These are phyloP conservation scores for Alces alces DNA, from an alignment of 2,113 vertebrate genomes.

Conservation along the genomic window DNA sequence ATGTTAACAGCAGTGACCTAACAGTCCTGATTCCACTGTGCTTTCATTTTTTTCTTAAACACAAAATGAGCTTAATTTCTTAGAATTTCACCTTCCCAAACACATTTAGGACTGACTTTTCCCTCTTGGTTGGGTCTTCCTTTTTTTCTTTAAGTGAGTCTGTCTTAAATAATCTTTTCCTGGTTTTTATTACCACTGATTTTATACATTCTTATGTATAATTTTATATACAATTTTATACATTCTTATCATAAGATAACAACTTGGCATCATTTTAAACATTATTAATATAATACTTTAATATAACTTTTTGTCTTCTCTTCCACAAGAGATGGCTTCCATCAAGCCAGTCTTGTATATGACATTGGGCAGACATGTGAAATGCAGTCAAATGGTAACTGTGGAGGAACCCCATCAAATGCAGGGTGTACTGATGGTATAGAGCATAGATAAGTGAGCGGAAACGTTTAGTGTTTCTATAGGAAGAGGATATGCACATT, in stretches of 20 bases:
- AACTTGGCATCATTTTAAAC: not conserved
- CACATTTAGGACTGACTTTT: no score
- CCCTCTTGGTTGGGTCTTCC: fast-evolving
- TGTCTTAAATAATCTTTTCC: not conserved
- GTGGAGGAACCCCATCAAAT: not conserved
- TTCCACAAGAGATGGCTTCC: not conserved
- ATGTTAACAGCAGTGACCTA: fast-evolving
- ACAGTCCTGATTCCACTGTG: no score
- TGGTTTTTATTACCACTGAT: not conserved
- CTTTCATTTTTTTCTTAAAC: not conserved
- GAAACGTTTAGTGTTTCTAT: fast-evolving
- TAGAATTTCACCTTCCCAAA: not conserved
- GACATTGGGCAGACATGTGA: fast-evolving
- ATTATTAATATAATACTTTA: not conserved
- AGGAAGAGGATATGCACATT: not conserved
- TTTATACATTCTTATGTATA: not conserved
- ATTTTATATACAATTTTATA: not conserved
- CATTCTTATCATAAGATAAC: not conserved
- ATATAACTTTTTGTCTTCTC: not conserved
- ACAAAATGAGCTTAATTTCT: not conserved
- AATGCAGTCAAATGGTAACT: no score
- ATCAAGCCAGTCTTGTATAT: not conserved
- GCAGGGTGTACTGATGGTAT: no score
- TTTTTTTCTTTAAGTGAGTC: not conserved
- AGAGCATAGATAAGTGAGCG: no score